phyloP scores from a whole-genome alignment of 2,888 invertebrate species.

The Alentia gelatinosa region DNA sequence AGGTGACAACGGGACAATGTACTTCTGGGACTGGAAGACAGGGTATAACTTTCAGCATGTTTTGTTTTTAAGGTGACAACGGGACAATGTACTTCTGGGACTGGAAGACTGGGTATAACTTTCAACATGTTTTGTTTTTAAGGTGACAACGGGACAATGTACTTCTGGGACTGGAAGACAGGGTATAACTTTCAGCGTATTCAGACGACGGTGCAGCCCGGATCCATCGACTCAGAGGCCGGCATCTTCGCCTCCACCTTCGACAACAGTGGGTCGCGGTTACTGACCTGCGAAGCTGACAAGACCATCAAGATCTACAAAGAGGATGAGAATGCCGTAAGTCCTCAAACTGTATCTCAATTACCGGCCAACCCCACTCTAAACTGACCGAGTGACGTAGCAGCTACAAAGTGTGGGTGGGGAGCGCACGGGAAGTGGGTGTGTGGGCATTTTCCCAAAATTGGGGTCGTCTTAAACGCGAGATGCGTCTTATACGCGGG shows the following conservation, averaged over 20 bases:
- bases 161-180: slow-evolving; percentile 99
- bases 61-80: too few relatives aligned
- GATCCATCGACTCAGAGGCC: slow-evolving; percentile 99
- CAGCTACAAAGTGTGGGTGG: too few relatives aligned
- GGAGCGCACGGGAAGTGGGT: too few relatives aligned
- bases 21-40: slow-evolving; percentile 99
- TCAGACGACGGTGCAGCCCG: slow-evolving; percentile 96
- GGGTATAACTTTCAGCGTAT: slow-evolving; percentile 96
- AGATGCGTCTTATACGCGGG: too few relatives aligned
- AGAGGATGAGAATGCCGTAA: slow-evolving; percentile 94
- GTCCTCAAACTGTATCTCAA: too few relatives aligned
- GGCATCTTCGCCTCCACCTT: slow-evolving; percentile 98
- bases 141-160: slow-evolving; percentile 97
- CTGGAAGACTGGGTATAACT: neutral
- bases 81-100: too few relatives aligned
- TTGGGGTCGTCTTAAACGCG: too few relatives aligned
- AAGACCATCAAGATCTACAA: slow-evolving; percentile 99
- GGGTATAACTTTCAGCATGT: slow-evolving; percentile 96
- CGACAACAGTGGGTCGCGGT: slow-evolving; percentile 95
- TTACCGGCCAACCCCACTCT: too few relatives aligned
- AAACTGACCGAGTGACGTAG: too few relatives aligned
- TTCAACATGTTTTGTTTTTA: neutral
- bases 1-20: slow-evolving; percentile 97
- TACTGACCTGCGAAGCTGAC: slow-evolving; percentile 98
- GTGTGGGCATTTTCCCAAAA: too few relatives aligned